These are phyloP conservation scores for Rhinopithecus roxellana DNA, from an alignment of 2,113 vertebrate species.

Conservation along the genomic window DNA sequence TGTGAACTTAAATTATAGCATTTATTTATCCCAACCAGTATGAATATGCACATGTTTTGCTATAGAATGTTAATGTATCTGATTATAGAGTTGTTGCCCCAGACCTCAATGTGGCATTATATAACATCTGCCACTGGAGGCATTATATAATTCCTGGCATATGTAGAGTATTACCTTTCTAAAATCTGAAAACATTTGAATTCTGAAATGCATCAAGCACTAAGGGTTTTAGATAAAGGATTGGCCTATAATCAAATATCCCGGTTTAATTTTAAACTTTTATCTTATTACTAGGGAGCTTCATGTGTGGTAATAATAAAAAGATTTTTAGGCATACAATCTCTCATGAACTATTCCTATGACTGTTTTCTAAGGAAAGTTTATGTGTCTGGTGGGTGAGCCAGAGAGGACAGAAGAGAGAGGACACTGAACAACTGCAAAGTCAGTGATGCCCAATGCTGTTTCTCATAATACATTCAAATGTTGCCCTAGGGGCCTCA, in stretches of 20 bases:
- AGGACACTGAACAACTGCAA: not conserved
- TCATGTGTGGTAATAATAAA: not conserved
- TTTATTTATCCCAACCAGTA: not conserved
- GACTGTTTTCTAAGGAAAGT: not conserved
- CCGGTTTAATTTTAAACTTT: constrained; percentile 18
- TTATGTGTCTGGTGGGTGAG: not conserved
- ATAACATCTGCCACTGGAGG: not conserved
- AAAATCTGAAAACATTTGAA: constrained; percentile 13
- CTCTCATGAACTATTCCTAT: not conserved
- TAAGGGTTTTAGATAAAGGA: not conserved
- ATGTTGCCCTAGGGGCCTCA: not conserved
- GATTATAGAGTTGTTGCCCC: not conserved
- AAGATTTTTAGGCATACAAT: not conserved
- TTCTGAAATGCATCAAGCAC: not conserved
- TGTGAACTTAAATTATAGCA: constrained; percentile 4
- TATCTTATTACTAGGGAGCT: not conserved
- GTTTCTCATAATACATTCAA: not conserved
- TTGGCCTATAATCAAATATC: not conserved
- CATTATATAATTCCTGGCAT: not conserved
- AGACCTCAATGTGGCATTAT: not conserved
- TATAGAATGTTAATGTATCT: constrained; percentile 7
- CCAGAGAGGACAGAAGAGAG: not conserved
- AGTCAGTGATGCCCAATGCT: not conserved
- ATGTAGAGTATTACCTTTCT: not conserved
- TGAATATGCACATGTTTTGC: constrained; percentile 15